Percentiles rank a stretch among this genome's conserved stretches.
phyloP scores from a whole-genome alignment of 2,888 invertebrate species.

The Xestobium rufovillosum region DNA sequence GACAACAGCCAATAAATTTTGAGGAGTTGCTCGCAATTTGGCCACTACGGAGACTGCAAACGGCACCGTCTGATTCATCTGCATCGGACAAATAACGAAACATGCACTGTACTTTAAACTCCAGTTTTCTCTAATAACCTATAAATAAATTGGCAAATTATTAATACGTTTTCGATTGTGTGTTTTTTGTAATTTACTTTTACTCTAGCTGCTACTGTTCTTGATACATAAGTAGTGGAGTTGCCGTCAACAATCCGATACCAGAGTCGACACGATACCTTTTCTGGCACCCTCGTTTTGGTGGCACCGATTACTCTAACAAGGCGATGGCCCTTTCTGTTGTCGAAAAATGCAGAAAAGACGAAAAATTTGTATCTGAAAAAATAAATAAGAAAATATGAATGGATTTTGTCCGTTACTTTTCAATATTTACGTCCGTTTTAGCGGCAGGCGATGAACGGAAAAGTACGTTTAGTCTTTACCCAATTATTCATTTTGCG shows the following conservation, averaged over 20 bases:
- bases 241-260: constrained; percentile 44
- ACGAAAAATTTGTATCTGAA: constrained; percentile 82
- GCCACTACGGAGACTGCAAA: constrained; percentile 64
- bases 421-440: too few species aligned
- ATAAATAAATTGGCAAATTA: constrained; percentile 24
- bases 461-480: too few species aligned
- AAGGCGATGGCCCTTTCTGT: constrained; percentile 55
- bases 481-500: too few species aligned
- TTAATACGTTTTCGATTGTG: too few species aligned
- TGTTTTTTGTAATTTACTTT: constrained; percentile 49
- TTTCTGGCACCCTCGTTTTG: constrained; percentile 75
- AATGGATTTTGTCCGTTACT: too few species aligned
- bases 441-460: too few species aligned
- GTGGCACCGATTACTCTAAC: constrained; percentile 83
- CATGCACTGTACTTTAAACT: constrained; percentile 87
- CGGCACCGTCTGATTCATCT: constrained; percentile 54
- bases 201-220: constrained; percentile 66
- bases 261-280: constrained; percentile 76
- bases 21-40: constrained; percentile 51
- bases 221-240: constrained; percentile 39
- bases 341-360: constrained; percentile 84
- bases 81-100: constrained; percentile 75
- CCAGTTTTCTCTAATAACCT: constrained; percentile 90
- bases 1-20: constrained; percentile 57
- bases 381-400: constrained; percentile 23